phyloP scores from a whole-genome alignment of 2,113 vertebrate genomes.

The Cyphomyrus plagiostoma region DNA sequence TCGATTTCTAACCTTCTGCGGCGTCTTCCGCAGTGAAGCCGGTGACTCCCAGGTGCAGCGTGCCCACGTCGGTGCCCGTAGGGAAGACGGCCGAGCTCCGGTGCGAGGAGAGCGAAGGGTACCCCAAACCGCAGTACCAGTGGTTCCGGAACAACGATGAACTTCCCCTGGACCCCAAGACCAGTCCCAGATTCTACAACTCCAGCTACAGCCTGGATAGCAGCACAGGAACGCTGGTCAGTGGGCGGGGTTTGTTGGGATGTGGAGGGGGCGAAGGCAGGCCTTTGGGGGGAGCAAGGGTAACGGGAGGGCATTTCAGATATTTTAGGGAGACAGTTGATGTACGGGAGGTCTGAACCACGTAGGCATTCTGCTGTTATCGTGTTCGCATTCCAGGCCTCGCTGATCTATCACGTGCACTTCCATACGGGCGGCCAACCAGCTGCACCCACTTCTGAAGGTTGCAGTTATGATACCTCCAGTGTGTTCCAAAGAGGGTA shows the following conservation, averaged over 20 bases:
- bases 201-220: constrained; percentile 76
- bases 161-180: constrained; percentile 71
- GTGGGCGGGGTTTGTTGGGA: constrained; percentile 28
- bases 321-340: constrained; percentile 69
- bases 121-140: constrained; percentile 80
- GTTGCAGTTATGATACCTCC: constrained; percentile 21
- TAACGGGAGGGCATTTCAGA: constrained; percentile 44
- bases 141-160: constrained; percentile 85
- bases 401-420: constrained; percentile 21
- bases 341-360: constrained; percentile 51
- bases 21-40: constrained; percentile 74
- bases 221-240: constrained; percentile 82
- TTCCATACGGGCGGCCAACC: constrained; percentile 32
- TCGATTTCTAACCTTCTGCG: neutral
- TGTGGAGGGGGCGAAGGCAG: constrained; percentile 29
- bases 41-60: constrained; percentile 74
- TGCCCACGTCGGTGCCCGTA: constrained; percentile 86
- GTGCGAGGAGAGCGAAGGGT: constrained; percentile 82
- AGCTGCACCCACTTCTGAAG: constrained; percentile 31
- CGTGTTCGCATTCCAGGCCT: constrained; percentile 60
- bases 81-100: constrained; percentile 80
- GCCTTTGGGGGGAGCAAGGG: constrained; percentile 32
- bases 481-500: neutral
- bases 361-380: constrained; percentile 61
- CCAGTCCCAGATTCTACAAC: constrained; percentile 70